phyloP scores from a whole-genome alignment of 2,113 vertebrate species.

The Ctenomys sociabilis region DNA sequence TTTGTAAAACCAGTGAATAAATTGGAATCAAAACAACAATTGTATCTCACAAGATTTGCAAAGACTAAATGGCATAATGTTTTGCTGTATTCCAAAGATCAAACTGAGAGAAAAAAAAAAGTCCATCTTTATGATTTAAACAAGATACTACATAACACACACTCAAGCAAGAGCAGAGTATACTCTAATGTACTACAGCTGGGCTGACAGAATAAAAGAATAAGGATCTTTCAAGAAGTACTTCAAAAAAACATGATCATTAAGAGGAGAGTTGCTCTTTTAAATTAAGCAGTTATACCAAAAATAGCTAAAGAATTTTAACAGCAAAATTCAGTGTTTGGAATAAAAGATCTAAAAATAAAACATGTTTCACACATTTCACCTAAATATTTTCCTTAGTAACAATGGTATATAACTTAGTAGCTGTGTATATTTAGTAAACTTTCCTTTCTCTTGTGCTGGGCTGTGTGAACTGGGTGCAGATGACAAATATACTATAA shows the following conservation, averaged over 20 bases:
- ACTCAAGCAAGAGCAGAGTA: slow-evolving; percentile 82
- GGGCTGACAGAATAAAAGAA: slow-evolving; percentile 92
- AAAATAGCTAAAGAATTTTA: slow-evolving; percentile 86
- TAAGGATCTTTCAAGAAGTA: slow-evolving; percentile 90
- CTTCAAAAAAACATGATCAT: slow-evolving; percentile 86
- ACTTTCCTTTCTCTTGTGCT: slow-evolving; percentile 63
- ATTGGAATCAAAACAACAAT: slow-evolving; percentile 59
- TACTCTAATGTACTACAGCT: slow-evolving; percentile 86
- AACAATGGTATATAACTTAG: slow-evolving; percentile 75
- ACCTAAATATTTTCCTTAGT: slow-evolving; percentile 79
- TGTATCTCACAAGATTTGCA: slow-evolving; percentile 69
- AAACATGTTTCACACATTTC: slow-evolving; percentile 79
- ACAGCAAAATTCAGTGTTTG: slow-evolving; percentile 83
- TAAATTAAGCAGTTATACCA: slow-evolving; percentile 86
- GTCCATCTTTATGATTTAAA: slow-evolving; percentile 82
- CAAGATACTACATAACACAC: slow-evolving; percentile 85
- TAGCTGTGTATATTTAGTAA: slow-evolving; percentile 54
- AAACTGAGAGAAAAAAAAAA: slow-evolving; percentile 85
- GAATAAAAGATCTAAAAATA: slow-evolving; percentile 86
- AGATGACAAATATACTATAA: slow-evolving; percentile 78
- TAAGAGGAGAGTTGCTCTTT: slow-evolving; percentile 83
- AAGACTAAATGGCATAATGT: slow-evolving; percentile 82
- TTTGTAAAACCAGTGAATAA: slow-evolving; percentile 14
- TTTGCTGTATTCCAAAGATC: slow-evolving; percentile 87
- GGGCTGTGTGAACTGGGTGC: slow-evolving; percentile 72